Evolutionary conservation across 2,888 invertebrate genomes (phyloP), one percentile per base, ranked within the genome.

Genomic region (Germaria angustata): DNA sequence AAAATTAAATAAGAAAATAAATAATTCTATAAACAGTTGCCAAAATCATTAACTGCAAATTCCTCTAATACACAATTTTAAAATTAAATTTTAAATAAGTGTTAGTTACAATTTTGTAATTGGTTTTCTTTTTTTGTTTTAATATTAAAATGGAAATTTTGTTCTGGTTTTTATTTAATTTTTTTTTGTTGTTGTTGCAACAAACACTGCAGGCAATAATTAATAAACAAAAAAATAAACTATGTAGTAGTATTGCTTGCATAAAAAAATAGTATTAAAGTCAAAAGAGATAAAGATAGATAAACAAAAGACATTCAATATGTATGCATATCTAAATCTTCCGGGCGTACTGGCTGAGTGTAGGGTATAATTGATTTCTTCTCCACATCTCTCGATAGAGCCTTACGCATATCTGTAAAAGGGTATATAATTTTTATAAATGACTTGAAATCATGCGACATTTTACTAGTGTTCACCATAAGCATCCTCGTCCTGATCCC

Each of bases 401-500:
- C 98, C 93, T 99, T 99, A 87, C 99, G 93, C 99, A 99, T 99
- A 93, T 99, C 99, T 99, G 92, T 49, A 94, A 94, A 85, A 51
- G 6, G 1, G 13, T 39, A 20, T 22, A 13, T 41, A 36, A 36
- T 1, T 28, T 39, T 17, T 9, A 0, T 9, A 34, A 22, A 34
- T 34, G 36, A 34, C 5, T 57, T 57, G 1, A 13, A n/a, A 34
- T 39, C 6, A 22, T 55, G 22, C n/a, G 8, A 36, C 5, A 17
- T 11, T 39, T 9, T 17, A 11, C 8, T 20, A 15, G 0, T 39
- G 84, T 87, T 91, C 92, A 98, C 98, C 99, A 93, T 96, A 99
- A 75, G 99, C 99, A 93, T 99, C 97, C 94, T 99, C 99, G 92
- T 99, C 99, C 22, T 97, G 96, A 91, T 98, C 98, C 17, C 98